Base-by-base conservation (phyloP, 2,113 vertebrate genomes). In the Melierax canorus region DNA sequence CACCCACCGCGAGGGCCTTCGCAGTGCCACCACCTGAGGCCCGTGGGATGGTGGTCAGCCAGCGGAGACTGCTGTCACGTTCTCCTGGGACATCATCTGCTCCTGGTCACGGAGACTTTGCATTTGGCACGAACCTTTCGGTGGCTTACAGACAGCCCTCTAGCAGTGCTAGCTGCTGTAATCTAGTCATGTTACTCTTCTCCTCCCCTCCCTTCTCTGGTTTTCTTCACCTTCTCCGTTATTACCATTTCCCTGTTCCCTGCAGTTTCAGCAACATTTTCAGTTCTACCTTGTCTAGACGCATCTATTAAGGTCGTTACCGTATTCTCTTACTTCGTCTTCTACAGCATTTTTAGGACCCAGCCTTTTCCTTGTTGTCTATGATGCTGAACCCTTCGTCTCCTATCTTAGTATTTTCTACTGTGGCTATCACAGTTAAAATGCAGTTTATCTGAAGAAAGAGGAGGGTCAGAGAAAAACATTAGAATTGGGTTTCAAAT, bases 1-100 rank as follows among this genome's bases (percentile, higher is more conserved):
- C n/a, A 18, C 23, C 41, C 38, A 12, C 26, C 2, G 0, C 0
- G 0, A 50, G 67, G 68, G 32, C 68, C 34, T 27, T 58, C 22
- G 78, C 74, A 27, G 39, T 76, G 87, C 48, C 20, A 11, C 81
- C 46, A 2, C 16, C 41, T 23, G 38, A 9, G 32, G 83, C 66
- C 36, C 2, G 0, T 0, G 12, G 75, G 15, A 1, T 12, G 7
- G 27, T n/a, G 73, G 23, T 51, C 80, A 89, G 75, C 48, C 11
- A 14, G 76, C 59, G 66, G 67, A 21, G 45, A 11, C 59, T 77
- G 58, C 55, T 55, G 27, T n/a, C 46, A 12, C 5, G 0, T 39
- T 48, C n/a, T 87, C 26, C 15, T 4, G 9, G 48, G 24, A 0
- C 10, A 2, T 46, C 7, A 45, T 9, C 66, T 82, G 58, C 66